Conservation (phyloP, 35 echinoderm and acorn worm species). For the Eucidaris tribuloides region DNA sequence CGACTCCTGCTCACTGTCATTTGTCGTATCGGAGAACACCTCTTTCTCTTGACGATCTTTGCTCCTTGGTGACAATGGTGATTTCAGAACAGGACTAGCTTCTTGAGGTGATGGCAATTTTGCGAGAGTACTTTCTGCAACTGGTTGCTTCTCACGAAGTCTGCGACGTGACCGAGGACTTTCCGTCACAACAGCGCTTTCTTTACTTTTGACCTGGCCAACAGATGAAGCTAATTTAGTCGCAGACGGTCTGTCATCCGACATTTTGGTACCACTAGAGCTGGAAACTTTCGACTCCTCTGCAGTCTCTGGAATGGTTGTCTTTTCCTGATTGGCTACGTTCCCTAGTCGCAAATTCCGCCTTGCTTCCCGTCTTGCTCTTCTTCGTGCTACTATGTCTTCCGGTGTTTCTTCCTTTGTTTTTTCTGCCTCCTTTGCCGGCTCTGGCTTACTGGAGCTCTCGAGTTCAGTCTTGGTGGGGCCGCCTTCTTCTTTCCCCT, state of each 20-base stretch:
- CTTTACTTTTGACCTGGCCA: background rate
- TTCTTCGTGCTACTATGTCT: background rate
- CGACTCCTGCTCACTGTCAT: constrained; percentile 59
- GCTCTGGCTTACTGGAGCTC: background rate
- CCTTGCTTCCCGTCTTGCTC: constrained; percentile 20
- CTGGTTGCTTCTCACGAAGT: background rate
- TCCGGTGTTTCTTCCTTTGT: background rate
- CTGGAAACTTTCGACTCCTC: background rate
- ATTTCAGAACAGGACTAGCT: background rate
- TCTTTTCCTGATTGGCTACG: background rate
- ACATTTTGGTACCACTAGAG: background rate
- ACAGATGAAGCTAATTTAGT: background rate
- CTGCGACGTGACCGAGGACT: background rate
- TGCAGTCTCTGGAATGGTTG: background rate
- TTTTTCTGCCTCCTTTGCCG: background rate
- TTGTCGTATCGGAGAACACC: constrained; percentile 20
- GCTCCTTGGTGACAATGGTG: background rate
- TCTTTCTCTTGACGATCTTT: constrained; percentile 14
- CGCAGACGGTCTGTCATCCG: background rate
- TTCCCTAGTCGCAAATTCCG: constrained; percentile 1
- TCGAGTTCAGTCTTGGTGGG: background rate
- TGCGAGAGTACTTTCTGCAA: background rate
- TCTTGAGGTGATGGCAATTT: background rate
- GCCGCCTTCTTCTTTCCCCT: background rate
- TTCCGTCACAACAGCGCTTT: background rate